Percentiles rank a stretch among this genome's conserved stretches.
phyloP scores from a whole-genome alignment of 1,140 invertebrate genomes.

The Tetraneura akinire region DNA sequence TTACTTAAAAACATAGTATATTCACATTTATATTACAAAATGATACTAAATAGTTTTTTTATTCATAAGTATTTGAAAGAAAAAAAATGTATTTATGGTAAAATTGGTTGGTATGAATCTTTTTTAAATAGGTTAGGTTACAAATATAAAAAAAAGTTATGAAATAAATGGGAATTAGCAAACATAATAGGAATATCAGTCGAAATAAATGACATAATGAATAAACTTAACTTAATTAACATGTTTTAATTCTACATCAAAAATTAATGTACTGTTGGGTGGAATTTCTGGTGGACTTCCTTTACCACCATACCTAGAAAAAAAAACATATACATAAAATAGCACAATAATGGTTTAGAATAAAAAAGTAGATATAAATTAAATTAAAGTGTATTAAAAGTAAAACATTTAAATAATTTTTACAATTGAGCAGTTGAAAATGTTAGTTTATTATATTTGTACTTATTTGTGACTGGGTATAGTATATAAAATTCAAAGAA shows the following conservation, averaged over 20 bases:
- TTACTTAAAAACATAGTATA: background rate
- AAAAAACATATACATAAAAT: background rate
- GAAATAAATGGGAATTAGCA: conserved; percentile 31
- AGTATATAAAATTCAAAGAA: no score
- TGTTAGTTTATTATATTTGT: no score
- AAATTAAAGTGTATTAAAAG: no score
- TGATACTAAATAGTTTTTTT: no score
- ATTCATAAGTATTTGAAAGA: background rate
- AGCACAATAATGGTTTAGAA: conserved; percentile 57
- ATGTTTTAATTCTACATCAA: conserved; percentile 84
- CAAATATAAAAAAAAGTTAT: background rate
- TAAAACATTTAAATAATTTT: no score
- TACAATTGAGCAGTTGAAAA: no score
- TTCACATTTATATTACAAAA: no score
- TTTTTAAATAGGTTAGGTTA: background rate
- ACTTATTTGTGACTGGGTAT: no score
- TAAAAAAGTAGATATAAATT: no score
- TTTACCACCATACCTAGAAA: conserved; percentile 74
- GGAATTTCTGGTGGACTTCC: conserved; percentile 82
- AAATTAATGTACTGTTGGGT: conserved; percentile 78
- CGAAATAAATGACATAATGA: conserved; percentile 33
- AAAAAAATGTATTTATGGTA: background rate
- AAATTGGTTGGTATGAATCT: background rate
- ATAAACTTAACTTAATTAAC: conserved; percentile 72
- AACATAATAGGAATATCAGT: conserved; percentile 46